Conservation (phyloP, 2,113 vertebrate species). For the Vireo altiloquus region DNA sequence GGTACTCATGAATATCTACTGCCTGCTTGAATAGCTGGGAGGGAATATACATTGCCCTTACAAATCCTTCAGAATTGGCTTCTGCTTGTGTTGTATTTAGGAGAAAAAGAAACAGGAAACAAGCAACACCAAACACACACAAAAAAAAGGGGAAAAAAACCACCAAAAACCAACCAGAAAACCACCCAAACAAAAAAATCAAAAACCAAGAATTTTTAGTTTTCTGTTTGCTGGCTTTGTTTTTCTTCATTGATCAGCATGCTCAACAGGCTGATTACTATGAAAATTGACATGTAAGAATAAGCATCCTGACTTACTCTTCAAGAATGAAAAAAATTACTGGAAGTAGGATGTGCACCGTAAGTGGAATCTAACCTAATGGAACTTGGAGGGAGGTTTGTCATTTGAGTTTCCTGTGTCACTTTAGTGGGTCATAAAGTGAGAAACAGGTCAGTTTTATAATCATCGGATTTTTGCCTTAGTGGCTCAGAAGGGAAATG, state of each 20-base stretch:
- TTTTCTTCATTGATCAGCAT: not conserved
- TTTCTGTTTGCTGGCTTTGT: not conserved
- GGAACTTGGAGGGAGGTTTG: not conserved
- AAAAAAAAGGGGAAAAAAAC: accelerated
- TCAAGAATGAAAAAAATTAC: not conserved
- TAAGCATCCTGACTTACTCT: not conserved
- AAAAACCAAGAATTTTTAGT: not conserved
- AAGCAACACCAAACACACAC: not conserved
- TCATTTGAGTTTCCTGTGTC: not conserved
- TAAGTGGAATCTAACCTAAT: not conserved
- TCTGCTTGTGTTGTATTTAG: not conserved
- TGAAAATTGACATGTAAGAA: not conserved
- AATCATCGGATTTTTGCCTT: not conserved
- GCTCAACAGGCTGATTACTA: not conserved
- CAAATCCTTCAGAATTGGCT: not conserved
- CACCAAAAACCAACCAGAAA: not conserved
- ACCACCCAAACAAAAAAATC: not conserved
- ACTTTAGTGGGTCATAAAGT: not conserved
- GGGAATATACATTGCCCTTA: not conserved
- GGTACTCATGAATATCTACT: not conserved
- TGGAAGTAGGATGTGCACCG: not conserved
- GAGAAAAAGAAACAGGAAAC: not conserved
- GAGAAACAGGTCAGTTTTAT: not conserved
- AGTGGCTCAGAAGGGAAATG: not conserved
- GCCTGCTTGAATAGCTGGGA: constrained; percentile 14